Evolutionary conservation across 2,888 invertebrate species (phyloP).

Genomic region (Zele albiditarsus): DNA sequence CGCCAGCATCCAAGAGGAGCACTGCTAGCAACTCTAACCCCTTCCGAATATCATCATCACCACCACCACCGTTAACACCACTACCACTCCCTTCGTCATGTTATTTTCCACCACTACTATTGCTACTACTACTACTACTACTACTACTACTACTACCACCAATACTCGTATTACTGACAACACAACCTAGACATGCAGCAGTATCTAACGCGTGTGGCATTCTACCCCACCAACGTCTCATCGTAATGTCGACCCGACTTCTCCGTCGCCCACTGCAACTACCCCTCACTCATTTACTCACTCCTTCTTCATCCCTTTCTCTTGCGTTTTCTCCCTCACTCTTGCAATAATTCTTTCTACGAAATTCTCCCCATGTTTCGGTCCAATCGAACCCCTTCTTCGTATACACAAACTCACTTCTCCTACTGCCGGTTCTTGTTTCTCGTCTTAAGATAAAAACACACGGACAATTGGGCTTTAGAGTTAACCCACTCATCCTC

Average conservation of each 20-base stretch:
- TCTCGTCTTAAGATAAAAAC: conserved; percentile 71
- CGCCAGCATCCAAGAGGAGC: conserved; percentile 62
- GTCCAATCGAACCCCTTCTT: conserved; percentile 49
- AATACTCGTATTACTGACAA: conserved; percentile 52
- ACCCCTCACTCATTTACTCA: conserved; percentile 30
- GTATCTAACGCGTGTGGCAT: conserved; percentile 43
- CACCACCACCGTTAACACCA: conserved; percentile 35
- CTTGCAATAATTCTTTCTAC: neutral
- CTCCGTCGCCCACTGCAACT: conserved; percentile 47
- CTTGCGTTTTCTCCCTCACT: conserved; percentile 12
- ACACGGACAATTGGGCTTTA: conserved; percentile 70
- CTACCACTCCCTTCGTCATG: conserved; percentile 44
- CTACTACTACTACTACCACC: conserved; percentile 27
- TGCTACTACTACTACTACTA: neutral
- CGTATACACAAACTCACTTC: conserved; percentile 50
- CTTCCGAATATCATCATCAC: conserved; percentile 53
- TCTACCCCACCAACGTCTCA: conserved; percentile 45
- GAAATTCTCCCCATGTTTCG: neutral
- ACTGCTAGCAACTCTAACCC: conserved; percentile 54
- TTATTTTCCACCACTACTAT: neutral
- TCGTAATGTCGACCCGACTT: conserved; percentile 25
- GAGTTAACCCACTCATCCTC: conserved; percentile 67
- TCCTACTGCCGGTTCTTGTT: conserved; percentile 38
- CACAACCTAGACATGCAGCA: conserved; percentile 44
- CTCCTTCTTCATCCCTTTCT: conserved; percentile 43